Evolutionary conservation across 2,113 vertebrate species (phyloP), one percentile per base, ranked within the genome.

Genomic region (Hydrochoerus hydrochaeris): DNA sequence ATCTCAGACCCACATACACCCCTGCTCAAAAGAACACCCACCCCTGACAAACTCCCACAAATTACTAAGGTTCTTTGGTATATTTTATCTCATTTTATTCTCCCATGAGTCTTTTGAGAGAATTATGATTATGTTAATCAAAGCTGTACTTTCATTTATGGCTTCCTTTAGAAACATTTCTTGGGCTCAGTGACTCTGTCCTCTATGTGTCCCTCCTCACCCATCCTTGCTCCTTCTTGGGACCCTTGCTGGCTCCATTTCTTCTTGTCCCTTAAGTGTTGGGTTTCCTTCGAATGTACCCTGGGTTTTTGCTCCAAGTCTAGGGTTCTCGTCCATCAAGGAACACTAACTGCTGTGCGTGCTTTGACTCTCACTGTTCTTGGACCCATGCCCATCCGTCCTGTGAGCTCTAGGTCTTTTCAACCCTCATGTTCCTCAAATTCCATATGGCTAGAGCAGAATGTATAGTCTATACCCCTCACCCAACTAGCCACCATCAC

Each of bases 61-160:
- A 89, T 78, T 92, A 80, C n/a, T 62, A 80, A 91, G 86, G 60
- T 28, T 80, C 81, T 83, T 91, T 85, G 60, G 24, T 54, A 1
- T 96, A 41, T 88, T n/a, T 78, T 97, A 93, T 95, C 96, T 92
- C 85, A 89, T 57, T 97, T 95, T 95, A 69, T 85, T 62, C 73
- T 97, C 58, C 85, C 4, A 44, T 65, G 17, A 95, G 60, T 80
- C 78, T 90, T 89, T 9, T 82, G 69, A 96, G 90, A 96, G 63
- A 62, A 75, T 83, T 92, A 57, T 95, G 94, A 94, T 94, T 88
- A 95, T 82, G 26, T 78, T 94, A 85, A 92, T 96, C 97, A 95
- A 96, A 88, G 94, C 20, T 82, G 20, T 90, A 90, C 96, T 96
- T 96, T 35, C 32, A 58, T 22, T 58, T 77, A 57, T 46, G 22